These are phyloP conservation scores for Caenorhabditis sp. DNA, from an alignment of 2,888 invertebrate genomes.

Conservation along the genomic window DNA sequence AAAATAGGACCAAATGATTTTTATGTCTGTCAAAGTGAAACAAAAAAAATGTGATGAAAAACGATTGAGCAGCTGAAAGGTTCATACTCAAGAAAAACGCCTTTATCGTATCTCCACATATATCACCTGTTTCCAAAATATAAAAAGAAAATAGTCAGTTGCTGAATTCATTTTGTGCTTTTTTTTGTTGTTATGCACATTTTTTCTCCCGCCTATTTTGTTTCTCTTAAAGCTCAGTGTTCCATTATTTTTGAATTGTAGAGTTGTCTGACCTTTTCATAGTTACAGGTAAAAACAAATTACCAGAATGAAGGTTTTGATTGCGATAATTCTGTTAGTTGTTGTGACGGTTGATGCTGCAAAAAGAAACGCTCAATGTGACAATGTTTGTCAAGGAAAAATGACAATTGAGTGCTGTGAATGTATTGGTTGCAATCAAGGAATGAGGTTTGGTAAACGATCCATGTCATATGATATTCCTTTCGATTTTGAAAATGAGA, in stretches of 20 bases:
- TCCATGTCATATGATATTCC: conserved; percentile 17
- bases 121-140: not conserved
- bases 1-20: too few relatives aligned
- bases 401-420: conserved; percentile 51
- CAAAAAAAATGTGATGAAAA: not conserved
- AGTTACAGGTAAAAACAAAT: conserved; percentile 21
- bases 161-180: not conserved
- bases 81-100: not conserved
- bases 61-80: not conserved
- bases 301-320: conserved; percentile 19
- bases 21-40: not conserved
- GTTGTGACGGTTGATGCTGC: conserved; percentile 14
- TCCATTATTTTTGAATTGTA: not conserved
- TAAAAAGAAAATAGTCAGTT: not conserved
- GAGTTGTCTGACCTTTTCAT: not conserved
- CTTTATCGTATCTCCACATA: not conserved
- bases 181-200: not conserved
- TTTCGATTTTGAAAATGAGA: conserved; percentile 3
- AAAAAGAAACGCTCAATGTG: conserved; percentile 46
- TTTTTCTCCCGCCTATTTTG: not conserved
- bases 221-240: not conserved
- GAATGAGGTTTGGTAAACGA: conserved; percentile 44
- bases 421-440: conserved; percentile 49
- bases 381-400: conserved; percentile 38
- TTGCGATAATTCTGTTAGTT: conserved; percentile 5